Evolutionary conservation across 1,140 invertebrate species (phyloP), one percentile per base, ranked within the genome.

Genomic region (Thalassaphorura encarpata): DNA sequence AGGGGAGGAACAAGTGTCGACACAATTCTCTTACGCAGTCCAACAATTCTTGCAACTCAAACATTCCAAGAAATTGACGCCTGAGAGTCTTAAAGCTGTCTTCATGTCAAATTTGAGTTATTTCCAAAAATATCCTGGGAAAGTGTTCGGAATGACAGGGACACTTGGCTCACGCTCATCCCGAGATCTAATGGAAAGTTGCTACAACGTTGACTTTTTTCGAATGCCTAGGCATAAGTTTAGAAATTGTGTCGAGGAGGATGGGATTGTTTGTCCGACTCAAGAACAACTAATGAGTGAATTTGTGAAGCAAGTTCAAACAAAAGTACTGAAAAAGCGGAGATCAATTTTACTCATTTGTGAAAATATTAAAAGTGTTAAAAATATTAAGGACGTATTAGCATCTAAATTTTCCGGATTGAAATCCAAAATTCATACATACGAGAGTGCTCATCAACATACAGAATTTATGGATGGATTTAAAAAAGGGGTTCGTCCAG

Each of bases 41-140:
- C 71, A 74, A 50, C 72, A 74, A 50, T 74, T 74, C 54, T 54
- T 74, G 2, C 71, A 74, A 52, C 55, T 74, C 2, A 73, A 73
- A 55, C 70, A 73, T 49, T 69, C 68, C n/a, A 66, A 69, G n/a
- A 67, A 67, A 26, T 26, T 74, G 0, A 67, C 68, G 0, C 45
- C 64, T 13, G 60, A 71, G 33, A 70, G 66, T 31, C 54, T 74
- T 3, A 73, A 70, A 50, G 67, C 67, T 19, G 67, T 70, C 28
- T 74, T 70, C 49, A 62, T 71, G 27, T 74, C 72, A 0, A 74
- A 74, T 56, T 67, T 71, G 8, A 62, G 63, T 1, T 74, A 63
- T 45, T 68, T 74, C 8, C 70, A 67, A 49, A 31, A 59, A 11
- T 74, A 71, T 50, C 52, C 59, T 11, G 13, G 26, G 13, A 64